Evolutionary conservation across 2,888 invertebrate species (phyloP).

Genomic region (Galerucella pusilla): DNA sequence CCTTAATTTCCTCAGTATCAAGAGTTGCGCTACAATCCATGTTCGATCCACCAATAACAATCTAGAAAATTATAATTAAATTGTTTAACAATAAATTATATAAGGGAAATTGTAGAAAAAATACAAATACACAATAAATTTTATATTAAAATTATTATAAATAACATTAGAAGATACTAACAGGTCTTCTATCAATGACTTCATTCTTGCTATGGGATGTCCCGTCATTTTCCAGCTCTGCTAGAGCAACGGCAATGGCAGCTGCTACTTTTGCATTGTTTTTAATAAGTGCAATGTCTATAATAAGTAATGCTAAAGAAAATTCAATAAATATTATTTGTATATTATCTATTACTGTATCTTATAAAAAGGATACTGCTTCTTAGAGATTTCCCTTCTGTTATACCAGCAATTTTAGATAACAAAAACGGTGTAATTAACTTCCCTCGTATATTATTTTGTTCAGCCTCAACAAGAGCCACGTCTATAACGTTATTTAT

Average conservation of each 20-base stretch:
- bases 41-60: constrained; percentile 84
- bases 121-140: background rate
- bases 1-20: constrained; percentile 73
- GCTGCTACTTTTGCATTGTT: constrained; percentile 91
- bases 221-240: constrained; percentile 58
- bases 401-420: constrained; percentile 79
- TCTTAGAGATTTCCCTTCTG: constrained; percentile 82
- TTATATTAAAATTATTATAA: background rate
- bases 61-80: constrained; percentile 61
- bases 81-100: too few species aligned
- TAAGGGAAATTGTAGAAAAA: background rate
- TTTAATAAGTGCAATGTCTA: constrained; percentile 90
- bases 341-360: background rate
- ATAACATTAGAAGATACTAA: constrained; percentile 35
- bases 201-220: constrained; percentile 1
- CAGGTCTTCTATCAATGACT: constrained; percentile 40
- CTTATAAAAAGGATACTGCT: constrained; percentile 80
- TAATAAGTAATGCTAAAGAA: constrained; percentile 38
- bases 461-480: constrained; percentile 74
- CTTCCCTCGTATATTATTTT: constrained; percentile 77
- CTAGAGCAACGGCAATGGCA: constrained; percentile 78
- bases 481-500: constrained; percentile 77
- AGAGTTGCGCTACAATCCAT: constrained; percentile 78
- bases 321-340: background rate
- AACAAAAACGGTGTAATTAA: constrained; percentile 94